Evolutionary conservation across 2,888 invertebrate genomes (phyloP).

Genomic region (Noctuana brunneofusca): DNA sequence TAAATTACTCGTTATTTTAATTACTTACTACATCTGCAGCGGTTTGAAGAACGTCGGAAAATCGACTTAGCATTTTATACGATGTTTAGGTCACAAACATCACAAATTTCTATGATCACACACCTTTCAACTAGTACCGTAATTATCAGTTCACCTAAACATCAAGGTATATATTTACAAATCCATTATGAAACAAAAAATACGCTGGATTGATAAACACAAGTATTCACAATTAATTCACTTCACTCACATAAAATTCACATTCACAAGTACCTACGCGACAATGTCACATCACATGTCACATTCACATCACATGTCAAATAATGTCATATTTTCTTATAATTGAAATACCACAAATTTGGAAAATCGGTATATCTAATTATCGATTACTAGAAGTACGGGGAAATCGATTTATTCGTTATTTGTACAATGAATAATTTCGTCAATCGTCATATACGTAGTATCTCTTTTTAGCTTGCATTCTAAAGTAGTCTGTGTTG

Average conservation of each 20-base stretch:
- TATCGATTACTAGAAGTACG: neutral
- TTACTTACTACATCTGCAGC: conserved; percentile 81
- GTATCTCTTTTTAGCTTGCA: too few relatives aligned
- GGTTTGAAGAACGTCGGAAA: conserved; percentile 81
- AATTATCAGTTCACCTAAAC: neutral
- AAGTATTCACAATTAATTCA: too few relatives aligned
- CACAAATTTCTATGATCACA: conserved; percentile 17
- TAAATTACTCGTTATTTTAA: conserved; percentile 12
- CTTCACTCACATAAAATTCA: too few relatives aligned
- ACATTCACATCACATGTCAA: neutral
- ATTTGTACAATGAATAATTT: too few relatives aligned
- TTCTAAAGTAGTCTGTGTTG: too few relatives aligned
- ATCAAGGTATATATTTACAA: neutral
- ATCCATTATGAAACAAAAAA: conserved; percentile 3
- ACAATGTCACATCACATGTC: neutral
- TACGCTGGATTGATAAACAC: neutral
- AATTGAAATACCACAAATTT: neutral
- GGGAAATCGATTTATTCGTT: too few relatives aligned
- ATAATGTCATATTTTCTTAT: neutral
- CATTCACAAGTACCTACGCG: neutral
- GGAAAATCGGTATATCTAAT: neutral
- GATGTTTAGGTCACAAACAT: conserved; percentile 36
- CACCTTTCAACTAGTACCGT: neutral
- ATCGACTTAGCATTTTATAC: conserved; percentile 76
- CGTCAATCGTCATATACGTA: too few relatives aligned